Base-by-base conservation (phyloP, 2,113 vertebrate species). In the Pangasianodon hypophthalmus region DNA sequence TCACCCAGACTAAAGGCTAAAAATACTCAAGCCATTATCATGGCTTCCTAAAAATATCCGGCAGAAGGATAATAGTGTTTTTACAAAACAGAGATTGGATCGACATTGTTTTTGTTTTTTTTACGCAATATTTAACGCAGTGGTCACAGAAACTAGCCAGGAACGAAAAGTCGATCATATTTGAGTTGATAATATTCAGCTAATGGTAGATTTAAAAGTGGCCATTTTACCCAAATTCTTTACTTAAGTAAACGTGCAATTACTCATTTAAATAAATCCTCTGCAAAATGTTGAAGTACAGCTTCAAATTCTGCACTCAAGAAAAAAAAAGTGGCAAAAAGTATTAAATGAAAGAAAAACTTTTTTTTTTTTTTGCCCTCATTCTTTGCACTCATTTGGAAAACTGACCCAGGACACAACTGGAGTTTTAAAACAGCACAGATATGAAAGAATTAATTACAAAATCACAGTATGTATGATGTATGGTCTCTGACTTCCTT, bases 1-100 rank as follows among this genome's bases (percentile, higher is more conserved):
- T 83, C 69, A 84, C 46, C 14, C 91, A 84, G 54, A 67, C 37
- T 44, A 64, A 62, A 29, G 32, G 60, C 73, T 83, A 84, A 88
- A 83, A 77, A 91, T 84, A 88, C 21, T 0, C 32, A 6, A 2
- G 2, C 2, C 21, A n/a, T 24, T 48, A 50, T 10, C 14, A 1
- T 48, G n/a, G 37, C 13, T 75, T 71, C 60, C 52, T 54, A 26
- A 52, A 82, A 13, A 79, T 50, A 29, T 52, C 60, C 1, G n/a
- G 2, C 44, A 48, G 26, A 67, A 52, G 79, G 6, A 79, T 79
- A 48, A 50, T 13, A 4, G 10, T 79, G 44, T 79, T 48, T 26
- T 48, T 58, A 83, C 18, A 29, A 54, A 81, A 29, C 16, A 83
- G 52, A 10, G 29, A 37, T 41, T 37, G 32, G 2, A 60, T 21